A percentile compares a stretch with the other conserved stretches of the same genome.
phyloP scores from a whole-genome alignment of 2,888 invertebrate genomes.

The Ochropleura plecta region DNA sequence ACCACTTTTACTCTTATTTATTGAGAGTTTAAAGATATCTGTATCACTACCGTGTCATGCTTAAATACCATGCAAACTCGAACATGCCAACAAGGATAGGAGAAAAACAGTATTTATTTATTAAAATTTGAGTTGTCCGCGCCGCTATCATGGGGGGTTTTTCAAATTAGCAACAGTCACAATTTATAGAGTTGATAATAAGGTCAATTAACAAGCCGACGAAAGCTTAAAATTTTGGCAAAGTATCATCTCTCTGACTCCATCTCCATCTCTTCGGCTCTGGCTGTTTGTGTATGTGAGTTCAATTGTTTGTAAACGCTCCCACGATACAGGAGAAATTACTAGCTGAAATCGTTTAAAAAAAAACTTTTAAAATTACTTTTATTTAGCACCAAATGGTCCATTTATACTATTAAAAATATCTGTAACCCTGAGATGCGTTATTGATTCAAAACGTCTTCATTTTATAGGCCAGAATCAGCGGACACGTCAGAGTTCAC shows the following conservation, averaged over 20 bases:
- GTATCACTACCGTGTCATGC: slow-evolving; percentile 25
- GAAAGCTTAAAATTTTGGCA: not conserved
- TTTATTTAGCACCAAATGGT: not conserved
- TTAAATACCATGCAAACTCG: slow-evolving; percentile 5
- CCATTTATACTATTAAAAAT: not conserved
- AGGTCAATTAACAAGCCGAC: slow-evolving; percentile 17
- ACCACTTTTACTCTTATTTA: slow-evolving; percentile 41
- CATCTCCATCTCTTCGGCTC: no score
- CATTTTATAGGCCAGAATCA: slow-evolving; percentile 94
- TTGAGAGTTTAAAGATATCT: slow-evolving; percentile 41
- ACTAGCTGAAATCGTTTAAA: no score
- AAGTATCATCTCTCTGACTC: not conserved
- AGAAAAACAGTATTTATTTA: slow-evolving; percentile 8
- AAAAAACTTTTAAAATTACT: no score
- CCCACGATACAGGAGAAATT: no score
- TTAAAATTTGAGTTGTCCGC: not conserved
- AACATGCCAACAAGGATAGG: not conserved
- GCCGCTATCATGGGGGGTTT: not conserved
- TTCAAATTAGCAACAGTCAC: not conserved
- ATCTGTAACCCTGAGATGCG: no score
- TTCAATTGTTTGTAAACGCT: no score
- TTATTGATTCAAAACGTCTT: not conserved
- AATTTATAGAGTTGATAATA: slow-evolving; percentile 18
- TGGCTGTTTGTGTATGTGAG: no score
- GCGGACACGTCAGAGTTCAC: slow-evolving; percentile 97